Evolutionary conservation across 2,113 vertebrate species (phyloP).

Genomic region (Xenopus laevis): DNA sequence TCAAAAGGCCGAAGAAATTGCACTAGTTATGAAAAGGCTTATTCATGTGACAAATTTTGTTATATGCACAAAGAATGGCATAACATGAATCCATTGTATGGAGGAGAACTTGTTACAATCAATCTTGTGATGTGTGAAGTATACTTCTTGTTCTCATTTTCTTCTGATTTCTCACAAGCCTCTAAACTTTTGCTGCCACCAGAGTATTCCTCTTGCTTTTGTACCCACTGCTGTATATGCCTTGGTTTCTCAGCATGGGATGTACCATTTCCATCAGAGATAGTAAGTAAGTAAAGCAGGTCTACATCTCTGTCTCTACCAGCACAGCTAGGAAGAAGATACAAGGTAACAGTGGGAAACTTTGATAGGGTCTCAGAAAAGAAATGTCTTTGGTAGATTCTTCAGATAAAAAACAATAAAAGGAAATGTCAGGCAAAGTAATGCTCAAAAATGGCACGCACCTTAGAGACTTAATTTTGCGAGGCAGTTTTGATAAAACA

Average conservation of each 20-base stretch:
- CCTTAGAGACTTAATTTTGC: constrained; percentile 10
- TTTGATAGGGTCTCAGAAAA: constrained; percentile 40
- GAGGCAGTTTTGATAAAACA: not conserved
- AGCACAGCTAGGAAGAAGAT: constrained; percentile 42
- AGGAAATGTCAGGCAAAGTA: constrained; percentile 37
- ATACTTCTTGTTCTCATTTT: constrained; percentile 43
- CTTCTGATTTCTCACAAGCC: constrained; percentile 38
- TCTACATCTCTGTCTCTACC: constrained; percentile 48
- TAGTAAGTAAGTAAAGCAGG: constrained; percentile 39
- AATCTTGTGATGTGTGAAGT: constrained; percentile 44
- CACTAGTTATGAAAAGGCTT: constrained; percentile 41
- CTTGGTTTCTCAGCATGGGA: constrained; percentile 47
- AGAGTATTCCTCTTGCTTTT: constrained; percentile 44
- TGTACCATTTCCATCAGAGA: constrained; percentile 49
- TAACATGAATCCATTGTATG: constrained; percentile 38
- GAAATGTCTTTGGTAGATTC: constrained; percentile 40
- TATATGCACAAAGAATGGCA: constrained; percentile 33
- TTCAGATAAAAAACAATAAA: constrained; percentile 35
- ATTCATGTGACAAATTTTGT: constrained; percentile 41
- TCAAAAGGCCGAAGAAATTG: constrained; percentile 44
- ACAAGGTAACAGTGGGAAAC: constrained; percentile 41
- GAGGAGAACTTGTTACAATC: constrained; percentile 43
- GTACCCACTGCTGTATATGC: constrained; percentile 23
- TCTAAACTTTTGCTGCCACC: constrained; percentile 38
- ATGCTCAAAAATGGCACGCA: constrained; percentile 35